Conservation (phyloP, 2,113 vertebrate species). For the Trematocara unimaculatum region DNA sequence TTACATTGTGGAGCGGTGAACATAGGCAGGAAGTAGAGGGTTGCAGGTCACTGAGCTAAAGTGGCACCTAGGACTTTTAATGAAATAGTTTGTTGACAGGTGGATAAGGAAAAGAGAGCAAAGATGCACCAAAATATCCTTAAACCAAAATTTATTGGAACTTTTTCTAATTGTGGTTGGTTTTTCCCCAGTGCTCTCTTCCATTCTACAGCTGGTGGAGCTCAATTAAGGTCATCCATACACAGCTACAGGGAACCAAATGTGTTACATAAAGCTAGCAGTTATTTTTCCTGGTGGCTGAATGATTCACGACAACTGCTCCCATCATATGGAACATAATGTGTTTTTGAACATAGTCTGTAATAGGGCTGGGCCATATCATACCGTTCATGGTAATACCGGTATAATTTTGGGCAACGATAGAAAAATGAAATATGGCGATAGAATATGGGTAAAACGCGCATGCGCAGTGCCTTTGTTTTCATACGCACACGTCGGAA, state of each 20-base stretch:
- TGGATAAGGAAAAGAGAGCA: neutral
- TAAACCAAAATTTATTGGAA: neutral
- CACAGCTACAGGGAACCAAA: neutral
- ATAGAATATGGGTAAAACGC: no score
- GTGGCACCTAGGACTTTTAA: neutral
- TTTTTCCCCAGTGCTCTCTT: neutral
- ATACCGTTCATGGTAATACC: no score
- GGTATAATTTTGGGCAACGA: no score
- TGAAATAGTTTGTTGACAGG: neutral
- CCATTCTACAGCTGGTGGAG: neutral
- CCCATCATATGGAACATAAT: neutral
- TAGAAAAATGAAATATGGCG: no score
- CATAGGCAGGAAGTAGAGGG: neutral
- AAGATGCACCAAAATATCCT: neutral
- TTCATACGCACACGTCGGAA: no score
- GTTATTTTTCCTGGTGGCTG: neutral
- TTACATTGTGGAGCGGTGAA: neutral
- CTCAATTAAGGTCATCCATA: neutral
- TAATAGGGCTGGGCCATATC: no score
- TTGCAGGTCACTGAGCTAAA: neutral
- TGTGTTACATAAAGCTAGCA: neutral
- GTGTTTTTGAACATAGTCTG: neutral
- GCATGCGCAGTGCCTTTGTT: no score
- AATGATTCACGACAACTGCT: neutral
- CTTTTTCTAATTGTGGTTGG: neutral